A percentile compares a stretch with the other conserved stretches of the same genome.
These are phyloP conservation scores for Scaptomyza hsui DNA, from an alignment of 1,140 invertebrate genomes.

Conservation along the genomic window DNA sequence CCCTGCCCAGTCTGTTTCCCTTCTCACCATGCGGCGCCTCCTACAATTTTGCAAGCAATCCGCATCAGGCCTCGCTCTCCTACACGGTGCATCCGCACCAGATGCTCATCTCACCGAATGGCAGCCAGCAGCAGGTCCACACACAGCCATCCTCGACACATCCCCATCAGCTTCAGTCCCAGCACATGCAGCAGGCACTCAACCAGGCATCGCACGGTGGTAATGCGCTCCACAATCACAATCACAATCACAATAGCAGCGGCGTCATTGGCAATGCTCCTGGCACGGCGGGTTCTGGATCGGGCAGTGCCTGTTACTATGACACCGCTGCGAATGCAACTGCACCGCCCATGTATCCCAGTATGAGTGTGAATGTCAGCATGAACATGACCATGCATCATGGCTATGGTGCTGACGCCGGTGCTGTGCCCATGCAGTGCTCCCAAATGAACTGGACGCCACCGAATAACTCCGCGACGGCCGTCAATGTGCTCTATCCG, in stretches of 20 bases:
- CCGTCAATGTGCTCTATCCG: constrained; percentile 86
- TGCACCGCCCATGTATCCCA: constrained; percentile 88
- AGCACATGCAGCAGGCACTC: constrained; percentile 61
- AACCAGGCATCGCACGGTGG: constrained; percentile 68
- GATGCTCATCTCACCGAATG: constrained; percentile 82
- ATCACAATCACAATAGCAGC: constrained; percentile 37
- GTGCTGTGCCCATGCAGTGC: constrained; percentile 85
- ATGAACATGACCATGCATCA: constrained; percentile 99
- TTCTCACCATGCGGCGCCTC: constrained; percentile 89
- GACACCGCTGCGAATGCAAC: constrained; percentile 46
- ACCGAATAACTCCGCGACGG: constrained; percentile 85
- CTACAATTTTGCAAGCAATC: constrained; percentile 86
- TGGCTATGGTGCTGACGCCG: constrained; percentile 88
- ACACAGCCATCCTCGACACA: constrained; percentile 34
- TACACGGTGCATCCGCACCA: constrained; percentile 85
- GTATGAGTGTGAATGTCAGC: constrained; percentile 97
- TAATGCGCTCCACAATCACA: constrained; percentile 59
- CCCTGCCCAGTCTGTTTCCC: constrained; percentile 89
- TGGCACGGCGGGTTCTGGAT: constrained; percentile 28
- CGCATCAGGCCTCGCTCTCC: constrained; percentile 85
- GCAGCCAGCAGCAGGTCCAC: constrained; percentile 66
- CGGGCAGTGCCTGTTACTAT: constrained; percentile 63
- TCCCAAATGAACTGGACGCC: constrained; percentile 89
- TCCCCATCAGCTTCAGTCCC: constrained; percentile 53
- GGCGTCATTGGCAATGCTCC: constrained; percentile 15